phyloP scores from a whole-genome alignment of 2,797 vertebrate genomes.

The Pteropus rufus region DNA sequence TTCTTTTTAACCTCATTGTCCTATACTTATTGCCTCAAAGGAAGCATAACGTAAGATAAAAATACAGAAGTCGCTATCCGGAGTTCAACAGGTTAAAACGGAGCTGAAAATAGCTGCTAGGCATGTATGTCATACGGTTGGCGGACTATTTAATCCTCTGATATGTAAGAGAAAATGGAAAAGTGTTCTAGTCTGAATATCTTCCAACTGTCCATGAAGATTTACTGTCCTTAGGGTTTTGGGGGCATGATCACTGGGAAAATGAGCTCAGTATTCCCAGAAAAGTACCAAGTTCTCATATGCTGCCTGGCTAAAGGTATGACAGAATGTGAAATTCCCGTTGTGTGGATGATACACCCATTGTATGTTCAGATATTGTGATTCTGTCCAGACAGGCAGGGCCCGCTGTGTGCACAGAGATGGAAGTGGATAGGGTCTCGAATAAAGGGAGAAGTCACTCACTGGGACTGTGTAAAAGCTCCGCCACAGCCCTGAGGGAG shows the following conservation, averaged over 20 bases:
- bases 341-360: not conserved
- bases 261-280: not conserved
- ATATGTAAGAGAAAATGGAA: conserved; percentile 45
- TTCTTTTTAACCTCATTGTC: conserved; percentile 67
- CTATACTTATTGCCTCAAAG: conserved; percentile 33
- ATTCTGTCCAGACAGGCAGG: not conserved
- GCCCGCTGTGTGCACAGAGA: not conserved
- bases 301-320: not conserved
- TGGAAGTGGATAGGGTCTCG: not conserved
- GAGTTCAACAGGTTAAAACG: conserved; percentile 70
- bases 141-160: conserved; percentile 49
- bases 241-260: not conserved
- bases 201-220: not conserved
- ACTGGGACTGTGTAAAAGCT: not conserved
- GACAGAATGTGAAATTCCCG: not conserved
- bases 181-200: not conserved
- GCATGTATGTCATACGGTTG: conserved; percentile 47
- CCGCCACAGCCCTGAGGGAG: not conserved
- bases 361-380: not conserved
- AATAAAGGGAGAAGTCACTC: not conserved
- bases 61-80: conserved; percentile 71
- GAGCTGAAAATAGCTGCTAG: conserved; percentile 70
- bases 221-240: not conserved
- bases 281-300: not conserved
- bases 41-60: conserved; percentile 60